phyloP scores from a whole-genome alignment of 1,140 invertebrate species.

The Lordiphosa collinella region DNA sequence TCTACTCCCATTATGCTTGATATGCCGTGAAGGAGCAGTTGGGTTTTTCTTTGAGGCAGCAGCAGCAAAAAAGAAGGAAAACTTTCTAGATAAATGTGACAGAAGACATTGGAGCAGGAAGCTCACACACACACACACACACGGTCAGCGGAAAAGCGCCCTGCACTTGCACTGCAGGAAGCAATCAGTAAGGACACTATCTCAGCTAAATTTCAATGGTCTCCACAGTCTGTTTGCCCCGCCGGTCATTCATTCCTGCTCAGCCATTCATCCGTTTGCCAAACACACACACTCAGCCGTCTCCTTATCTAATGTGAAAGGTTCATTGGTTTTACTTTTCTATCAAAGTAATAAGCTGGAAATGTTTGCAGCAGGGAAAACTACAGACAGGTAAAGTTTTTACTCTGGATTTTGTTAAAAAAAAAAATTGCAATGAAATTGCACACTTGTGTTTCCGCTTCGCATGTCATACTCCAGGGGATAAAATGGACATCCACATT shows the following conservation, averaged over 20 bases:
- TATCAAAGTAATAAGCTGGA: conserved; percentile 78
- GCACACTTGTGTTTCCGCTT: conserved; percentile 71
- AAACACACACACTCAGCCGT: conserved; percentile 43
- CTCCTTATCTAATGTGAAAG: conserved; percentile 76
- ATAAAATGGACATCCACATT: conserved; percentile 16
- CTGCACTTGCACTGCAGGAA: conserved; percentile 55
- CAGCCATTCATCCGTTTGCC: conserved; percentile 62
- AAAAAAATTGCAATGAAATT: conserved; percentile 69
- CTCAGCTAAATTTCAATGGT: conserved; percentile 71
- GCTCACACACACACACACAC: conserved; percentile 25
- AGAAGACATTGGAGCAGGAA: conserved; percentile 67
- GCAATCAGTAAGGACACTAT: conserved; percentile 77
- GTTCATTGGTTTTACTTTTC: conserved; percentile 78
- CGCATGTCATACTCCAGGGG: conserved; percentile 33
- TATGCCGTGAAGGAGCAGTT: conserved; percentile 25
- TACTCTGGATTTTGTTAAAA: conserved; percentile 31
- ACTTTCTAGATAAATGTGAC: conserved; percentile 75
- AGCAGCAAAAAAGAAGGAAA: conserved; percentile 40
- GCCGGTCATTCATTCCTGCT: conserved; percentile 52
- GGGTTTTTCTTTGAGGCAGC: conserved; percentile 31
- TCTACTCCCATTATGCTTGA: conserved; percentile 72
- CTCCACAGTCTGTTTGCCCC: conserved; percentile 36
- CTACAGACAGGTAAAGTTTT: conserved; percentile 30
- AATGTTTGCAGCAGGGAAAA: conserved; percentile 50
- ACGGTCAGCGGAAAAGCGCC: conserved; percentile 20